Conservation (phyloP, 2,888 invertebrate genomes). For the Oithona nana region DNA sequence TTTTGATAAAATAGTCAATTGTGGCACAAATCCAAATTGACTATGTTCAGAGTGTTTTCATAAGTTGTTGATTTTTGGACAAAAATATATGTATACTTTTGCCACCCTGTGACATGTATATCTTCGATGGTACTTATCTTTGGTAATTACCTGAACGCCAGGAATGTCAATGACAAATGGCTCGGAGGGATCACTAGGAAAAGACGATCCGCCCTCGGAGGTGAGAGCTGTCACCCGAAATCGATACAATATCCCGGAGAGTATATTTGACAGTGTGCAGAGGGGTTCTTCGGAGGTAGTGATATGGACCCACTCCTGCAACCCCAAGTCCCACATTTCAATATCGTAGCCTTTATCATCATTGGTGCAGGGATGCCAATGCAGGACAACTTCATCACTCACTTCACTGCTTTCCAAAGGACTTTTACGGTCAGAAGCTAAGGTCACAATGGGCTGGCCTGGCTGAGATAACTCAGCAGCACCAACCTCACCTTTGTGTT, state of each 20-base stretch:
- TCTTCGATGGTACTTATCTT: neutral
- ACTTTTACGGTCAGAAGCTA: neutral
- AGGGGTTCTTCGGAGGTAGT: neutral
- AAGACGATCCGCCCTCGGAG: neutral
- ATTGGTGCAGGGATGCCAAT: neutral
- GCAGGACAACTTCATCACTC: neutral
- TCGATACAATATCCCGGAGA: slow-evolving; percentile 1
- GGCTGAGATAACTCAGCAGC: neutral
- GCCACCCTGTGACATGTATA: too few relatives aligned
- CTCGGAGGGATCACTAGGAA: slow-evolving; percentile 2
- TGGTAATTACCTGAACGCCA: slow-evolving; percentile 5
- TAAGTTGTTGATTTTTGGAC: too few relatives aligned
- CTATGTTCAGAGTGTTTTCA: too few relatives aligned
- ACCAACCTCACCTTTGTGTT: too few relatives aligned
- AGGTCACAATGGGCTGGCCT: neutral
- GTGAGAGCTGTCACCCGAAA: slow-evolving; percentile 3
- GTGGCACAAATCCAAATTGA: too few relatives aligned
- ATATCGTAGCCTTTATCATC: neutral
- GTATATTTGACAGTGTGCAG: neutral
- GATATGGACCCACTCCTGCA: neutral
- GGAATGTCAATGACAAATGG: slow-evolving; percentile 12
- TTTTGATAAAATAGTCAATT: too few relatives aligned
- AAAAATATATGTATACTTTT: too few relatives aligned
- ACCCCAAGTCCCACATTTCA: slow-evolving; percentile 6
- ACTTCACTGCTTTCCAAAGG: neutral